Percentiles rank a stretch among this genome's conserved stretches.
These are phyloP conservation scores for Cavia porcellus DNA, from an alignment of 2,113 vertebrate genomes.

Conservation along the genomic window DNA sequence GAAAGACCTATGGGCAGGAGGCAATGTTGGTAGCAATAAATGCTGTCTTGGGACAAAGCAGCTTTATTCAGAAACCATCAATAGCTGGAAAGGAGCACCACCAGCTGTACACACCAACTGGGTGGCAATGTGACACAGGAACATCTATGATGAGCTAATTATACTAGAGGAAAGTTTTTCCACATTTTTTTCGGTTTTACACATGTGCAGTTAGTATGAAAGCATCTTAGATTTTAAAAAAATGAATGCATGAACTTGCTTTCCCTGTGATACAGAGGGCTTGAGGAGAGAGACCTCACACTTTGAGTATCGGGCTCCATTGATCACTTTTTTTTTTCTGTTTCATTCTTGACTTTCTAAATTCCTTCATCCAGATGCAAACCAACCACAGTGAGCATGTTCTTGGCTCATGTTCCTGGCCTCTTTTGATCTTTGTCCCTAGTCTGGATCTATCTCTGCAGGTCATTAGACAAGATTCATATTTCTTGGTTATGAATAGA, in stretches of 20 bases:
- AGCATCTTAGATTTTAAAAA: neutral
- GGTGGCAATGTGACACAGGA: neutral
- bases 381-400: neutral
- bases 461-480: neutral
- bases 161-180: neutral
- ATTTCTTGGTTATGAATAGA: neutral
- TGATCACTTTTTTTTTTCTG: neutral
- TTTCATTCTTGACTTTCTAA: neutral
- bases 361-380: neutral
- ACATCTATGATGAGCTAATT: neutral
- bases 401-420: neutral
- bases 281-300: accelerated
- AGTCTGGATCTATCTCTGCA: neutral
- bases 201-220: neutral
- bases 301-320: neutral
- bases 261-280: neutral
- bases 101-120: neutral
- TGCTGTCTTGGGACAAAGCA: neutral
- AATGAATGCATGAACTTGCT: neutral
- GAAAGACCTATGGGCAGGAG: neutral
- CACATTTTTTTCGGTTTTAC: neutral
- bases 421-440: neutral
- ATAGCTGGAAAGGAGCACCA: neutral
- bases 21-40: neutral
- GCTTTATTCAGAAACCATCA: neutral